phyloP scores from a whole-genome alignment of 2,888 invertebrate species.

The Drosophila neutralis region DNA sequence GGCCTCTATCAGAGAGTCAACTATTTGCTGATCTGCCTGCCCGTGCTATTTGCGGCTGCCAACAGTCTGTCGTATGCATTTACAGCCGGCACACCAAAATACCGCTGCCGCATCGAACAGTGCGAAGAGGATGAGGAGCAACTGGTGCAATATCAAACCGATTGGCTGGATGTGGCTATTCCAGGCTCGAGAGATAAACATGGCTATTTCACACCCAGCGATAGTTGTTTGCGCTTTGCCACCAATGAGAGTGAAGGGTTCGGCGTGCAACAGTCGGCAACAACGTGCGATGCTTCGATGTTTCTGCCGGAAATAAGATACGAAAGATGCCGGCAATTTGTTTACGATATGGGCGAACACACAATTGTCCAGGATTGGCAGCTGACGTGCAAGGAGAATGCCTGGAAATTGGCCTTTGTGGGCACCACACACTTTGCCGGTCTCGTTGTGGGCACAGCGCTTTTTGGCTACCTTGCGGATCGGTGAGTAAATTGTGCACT shows the following conservation, averaged over 20 bases:
- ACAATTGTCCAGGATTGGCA: conserved; percentile 88
- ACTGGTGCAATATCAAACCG: conserved; percentile 59
- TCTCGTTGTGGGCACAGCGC: conserved; percentile 87
- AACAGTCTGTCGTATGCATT: conserved; percentile 88
- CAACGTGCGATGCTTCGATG: conserved; percentile 69
- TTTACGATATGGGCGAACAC: conserved; percentile 85
- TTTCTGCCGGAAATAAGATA: conserved; percentile 80
- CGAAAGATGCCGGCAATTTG: conserved; percentile 85
- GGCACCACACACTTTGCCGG: conserved; percentile 88
- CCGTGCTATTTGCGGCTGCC: conserved; percentile 87
- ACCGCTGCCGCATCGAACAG: conserved; percentile 86
- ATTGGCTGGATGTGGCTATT: conserved; percentile 86
- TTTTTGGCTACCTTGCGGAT: conserved; percentile 87
- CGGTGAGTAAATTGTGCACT: conserved; percentile 83
- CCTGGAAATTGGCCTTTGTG: conserved; percentile 87
- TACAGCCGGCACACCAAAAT: conserved; percentile 87
- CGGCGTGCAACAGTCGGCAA: conserved; percentile 1
- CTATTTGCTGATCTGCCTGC: conserved; percentile 87
- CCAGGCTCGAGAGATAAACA: conserved; percentile 83
- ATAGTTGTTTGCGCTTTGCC: conserved; percentile 77
- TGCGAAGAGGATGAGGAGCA: conserved; percentile 84
- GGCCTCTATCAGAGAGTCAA: conserved; percentile 87
- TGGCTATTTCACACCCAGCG: conserved; percentile 78
- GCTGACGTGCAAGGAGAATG: conserved; percentile 87
- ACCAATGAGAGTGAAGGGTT: conserved; percentile 44